Percentiles rank a stretch among this genome's conserved stretches.
Evolutionary conservation across 2,888 invertebrate species (phyloP).

Genomic region (Charanyca ferruginea): DNA sequence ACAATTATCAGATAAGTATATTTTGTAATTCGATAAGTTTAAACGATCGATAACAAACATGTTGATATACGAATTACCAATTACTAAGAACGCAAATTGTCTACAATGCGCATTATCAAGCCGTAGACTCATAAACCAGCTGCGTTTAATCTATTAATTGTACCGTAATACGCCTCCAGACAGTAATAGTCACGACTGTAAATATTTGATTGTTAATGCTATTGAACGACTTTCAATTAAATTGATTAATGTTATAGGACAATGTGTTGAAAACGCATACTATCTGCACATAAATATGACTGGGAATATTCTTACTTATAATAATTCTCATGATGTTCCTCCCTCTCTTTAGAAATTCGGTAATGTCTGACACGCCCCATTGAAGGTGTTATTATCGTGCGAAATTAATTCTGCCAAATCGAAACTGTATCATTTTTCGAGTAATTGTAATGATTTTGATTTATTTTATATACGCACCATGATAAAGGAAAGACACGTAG

Average conservation of each 20-base stretch:
- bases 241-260: conserved; percentile 38
- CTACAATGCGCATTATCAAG: conserved; percentile 16
- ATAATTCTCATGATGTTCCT: background rate
- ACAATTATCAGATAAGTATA: conserved; percentile 27
- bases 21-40: background rate
- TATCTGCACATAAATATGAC: background rate
- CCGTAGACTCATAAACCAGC: conserved; percentile 32
- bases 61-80: conserved; percentile 16
- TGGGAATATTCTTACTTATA: background rate
- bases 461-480: no score
- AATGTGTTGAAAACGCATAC: conserved; percentile 24
- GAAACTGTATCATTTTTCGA: no score
- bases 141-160: conserved; percentile 33
- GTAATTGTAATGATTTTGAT: no score
- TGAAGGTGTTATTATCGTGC: background rate
- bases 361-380: conserved; percentile 12
- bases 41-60: conserved; percentile 3
- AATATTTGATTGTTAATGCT: conserved; percentile 46
- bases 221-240: conserved; percentile 37
- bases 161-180: conserved; percentile 34
- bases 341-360: background rate
- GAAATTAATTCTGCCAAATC: no score
- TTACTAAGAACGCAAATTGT: conserved; percentile 18
- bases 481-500: no score
- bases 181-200: conserved; percentile 32